Base-by-base conservation (phyloP, 2,888 invertebrate species). In the Tipula lateralis region DNA sequence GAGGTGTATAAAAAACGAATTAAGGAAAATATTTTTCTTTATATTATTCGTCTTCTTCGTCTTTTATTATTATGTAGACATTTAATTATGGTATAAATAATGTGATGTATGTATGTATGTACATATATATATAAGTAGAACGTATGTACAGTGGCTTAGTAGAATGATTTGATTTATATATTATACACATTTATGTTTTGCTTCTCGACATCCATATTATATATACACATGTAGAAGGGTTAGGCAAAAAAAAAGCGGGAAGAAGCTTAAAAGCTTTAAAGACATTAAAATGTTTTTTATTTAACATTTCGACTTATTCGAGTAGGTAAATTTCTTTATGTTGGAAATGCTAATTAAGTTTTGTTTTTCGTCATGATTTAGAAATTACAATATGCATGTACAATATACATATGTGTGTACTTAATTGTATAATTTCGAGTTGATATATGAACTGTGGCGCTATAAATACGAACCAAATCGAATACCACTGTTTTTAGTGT, bases 31-130 rank as follows among this genome's bases (percentile, higher is more conserved):
- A 24, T 66, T 66, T 66, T 66, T 66, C 66, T 66, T 24, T 24
- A 66, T 24, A 24, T 66, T 66, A 24, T 66, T 24, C 66, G 9
- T 66, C 66, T 19, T 66, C 24, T 66, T 66, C 66, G 6, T 66
- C 12, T 66, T 66, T 66, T 66, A 66, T 24, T 66, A 66, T 66
- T 66, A 66, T 66, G 66, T 66, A 66, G 66, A 66, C 66, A 66
- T 66, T 66, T 66, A 66, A 66, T 66, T 66, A 66, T 66, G 66
- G 66, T 66, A 66, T 66, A 66, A 66, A 66, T 66, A 66, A 66
- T 24, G 66, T 66, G 66, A 66, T 66, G 66, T 66, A 66, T 66
- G 66, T 39, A 39, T 39, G 13, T 39, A 13, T 32, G 7, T 32
- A 32, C n/a, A n/a, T n/a, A n/a, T n/a, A 6, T 32, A 32, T 32